These are phyloP conservation scores for Drosophila setosimentum DNA, from an alignment of 2,888 invertebrate species.

Conservation along the genomic window DNA sequence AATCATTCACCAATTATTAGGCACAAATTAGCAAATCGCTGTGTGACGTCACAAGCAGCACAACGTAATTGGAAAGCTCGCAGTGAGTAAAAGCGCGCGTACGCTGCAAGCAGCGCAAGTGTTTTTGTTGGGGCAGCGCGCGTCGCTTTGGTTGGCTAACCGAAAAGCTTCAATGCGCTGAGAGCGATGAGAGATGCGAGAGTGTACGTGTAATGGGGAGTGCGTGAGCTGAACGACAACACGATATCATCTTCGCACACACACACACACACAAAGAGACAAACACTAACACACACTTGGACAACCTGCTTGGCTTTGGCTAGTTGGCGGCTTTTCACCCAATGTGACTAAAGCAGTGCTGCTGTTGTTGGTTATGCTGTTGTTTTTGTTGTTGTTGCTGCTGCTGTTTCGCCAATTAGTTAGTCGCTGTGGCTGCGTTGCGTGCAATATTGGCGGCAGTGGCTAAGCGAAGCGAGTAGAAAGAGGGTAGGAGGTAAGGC, in stretches of 20 bases:
- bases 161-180: conserved; percentile 28
- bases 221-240: conserved; percentile 72
- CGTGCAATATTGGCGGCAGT: conserved; percentile 65
- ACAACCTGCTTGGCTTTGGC: conserved; percentile 59
- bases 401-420: conserved; percentile 71
- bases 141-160: conserved; percentile 61
- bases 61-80: conserved; percentile 6
- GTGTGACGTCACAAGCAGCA: conserved; percentile 8
- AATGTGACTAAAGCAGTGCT: conserved; percentile 57
- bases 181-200: conserved; percentile 39
- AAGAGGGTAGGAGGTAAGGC: not conserved
- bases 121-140: conserved; percentile 43
- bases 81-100: conserved; percentile 21
- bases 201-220: conserved; percentile 61
- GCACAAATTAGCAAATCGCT: not conserved
- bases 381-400: conserved; percentile 43
- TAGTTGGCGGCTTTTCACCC: conserved; percentile 61
- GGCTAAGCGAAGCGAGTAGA: conserved; percentile 15
- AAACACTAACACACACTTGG: conserved; percentile 26
- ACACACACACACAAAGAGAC: conserved; percentile 22
- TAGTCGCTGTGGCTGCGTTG: conserved; percentile 70
- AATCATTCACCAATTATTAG: not conserved
- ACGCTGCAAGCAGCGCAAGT: conserved; percentile 34
- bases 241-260: conserved; percentile 68
- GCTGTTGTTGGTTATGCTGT: conserved; percentile 27